Evolutionary conservation across 2,797 vertebrate genomes (phyloP).

Genomic region (Siniperca undulata): DNA sequence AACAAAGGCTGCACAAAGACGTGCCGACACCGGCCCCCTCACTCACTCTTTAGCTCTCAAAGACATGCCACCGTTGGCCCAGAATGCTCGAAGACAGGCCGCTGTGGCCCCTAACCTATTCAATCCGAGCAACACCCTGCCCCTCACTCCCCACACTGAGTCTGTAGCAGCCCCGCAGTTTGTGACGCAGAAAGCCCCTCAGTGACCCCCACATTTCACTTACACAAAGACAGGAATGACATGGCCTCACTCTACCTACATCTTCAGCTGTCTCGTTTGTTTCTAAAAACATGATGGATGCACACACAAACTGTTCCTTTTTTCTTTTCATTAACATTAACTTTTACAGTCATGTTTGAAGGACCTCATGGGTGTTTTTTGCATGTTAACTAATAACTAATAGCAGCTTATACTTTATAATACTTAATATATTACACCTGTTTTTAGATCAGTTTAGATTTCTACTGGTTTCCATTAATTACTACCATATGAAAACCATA

Average conservation of each 20-base stretch:
- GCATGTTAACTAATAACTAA: background rate
- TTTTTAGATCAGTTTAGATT: background rate
- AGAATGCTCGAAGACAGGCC: constrained; percentile 68
- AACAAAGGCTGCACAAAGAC: constrained; percentile 73
- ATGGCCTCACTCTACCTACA: constrained; percentile 10
- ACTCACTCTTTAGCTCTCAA: constrained; percentile 49
- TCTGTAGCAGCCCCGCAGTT: constrained; percentile 54
- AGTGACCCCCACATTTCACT: constrained; percentile 75
- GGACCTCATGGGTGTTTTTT: background rate
- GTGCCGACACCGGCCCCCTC: constrained; percentile 41
- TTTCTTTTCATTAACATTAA: background rate
- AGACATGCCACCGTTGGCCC: constrained; percentile 56
- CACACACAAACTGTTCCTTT: constrained; percentile 26
- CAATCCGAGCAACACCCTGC: constrained; percentile 61
- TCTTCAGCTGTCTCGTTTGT: constrained; percentile 30
- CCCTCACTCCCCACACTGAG: constrained; percentile 53
- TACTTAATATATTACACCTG: background rate
- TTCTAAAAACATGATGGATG: constrained; percentile 43
- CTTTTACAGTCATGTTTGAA: background rate
- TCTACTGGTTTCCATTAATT: background rate
- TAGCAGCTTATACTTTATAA: background rate
- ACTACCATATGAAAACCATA: background rate
- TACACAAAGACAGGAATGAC: constrained; percentile 66
- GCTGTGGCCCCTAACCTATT: constrained; percentile 69
- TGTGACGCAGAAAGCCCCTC: constrained; percentile 65